These are phyloP conservation scores for Fragum fragum DNA, from an alignment of 2,888 invertebrate genomes.

Conservation along the genomic window DNA sequence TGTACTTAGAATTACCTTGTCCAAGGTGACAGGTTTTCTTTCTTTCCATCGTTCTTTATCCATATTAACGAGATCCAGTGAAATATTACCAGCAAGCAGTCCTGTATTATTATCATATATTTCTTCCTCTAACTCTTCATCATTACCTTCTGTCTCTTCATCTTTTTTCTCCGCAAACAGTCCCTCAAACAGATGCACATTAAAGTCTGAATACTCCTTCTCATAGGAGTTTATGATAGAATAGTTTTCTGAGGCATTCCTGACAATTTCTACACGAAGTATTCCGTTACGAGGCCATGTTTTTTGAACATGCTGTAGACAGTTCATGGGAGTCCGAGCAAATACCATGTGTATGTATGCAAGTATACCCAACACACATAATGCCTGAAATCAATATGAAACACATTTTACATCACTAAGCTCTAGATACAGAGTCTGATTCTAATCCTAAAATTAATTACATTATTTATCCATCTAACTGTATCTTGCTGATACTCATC, in stretches of 20 bases:
- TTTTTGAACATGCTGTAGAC: conserved; percentile 93
- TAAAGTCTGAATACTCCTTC: conserved; percentile 89
- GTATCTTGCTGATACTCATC: no score
- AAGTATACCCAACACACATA: conserved; percentile 95
- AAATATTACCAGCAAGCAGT: no score
- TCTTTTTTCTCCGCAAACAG: conserved; percentile 38
- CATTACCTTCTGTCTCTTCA: conserved; percentile 20
- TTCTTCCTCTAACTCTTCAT: conserved; percentile 23
- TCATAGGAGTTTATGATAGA: conserved; percentile 94
- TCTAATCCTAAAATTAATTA: no score
- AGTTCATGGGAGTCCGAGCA: conserved; percentile 96
- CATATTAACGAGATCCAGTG: background rate
- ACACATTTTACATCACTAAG: no score
- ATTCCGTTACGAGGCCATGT: conserved; percentile 99
- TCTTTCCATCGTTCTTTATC: conserved; percentile 17
- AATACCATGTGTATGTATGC: conserved; percentile 98
- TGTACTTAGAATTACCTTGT: background rate
- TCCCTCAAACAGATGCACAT: conserved; percentile 72
- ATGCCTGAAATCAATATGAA: conserved; percentile 89
- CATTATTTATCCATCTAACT: no score
- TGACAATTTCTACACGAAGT: conserved; percentile 94
- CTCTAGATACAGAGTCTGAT: no score
- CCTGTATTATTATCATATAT: conserved; percentile 20
- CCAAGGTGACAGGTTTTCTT: background rate
- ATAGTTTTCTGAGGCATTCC: conserved; percentile 90